These are phyloP conservation scores for Florisuga fusca DNA, from an alignment of 2,797 vertebrate genomes.

Conservation along the genomic window DNA sequence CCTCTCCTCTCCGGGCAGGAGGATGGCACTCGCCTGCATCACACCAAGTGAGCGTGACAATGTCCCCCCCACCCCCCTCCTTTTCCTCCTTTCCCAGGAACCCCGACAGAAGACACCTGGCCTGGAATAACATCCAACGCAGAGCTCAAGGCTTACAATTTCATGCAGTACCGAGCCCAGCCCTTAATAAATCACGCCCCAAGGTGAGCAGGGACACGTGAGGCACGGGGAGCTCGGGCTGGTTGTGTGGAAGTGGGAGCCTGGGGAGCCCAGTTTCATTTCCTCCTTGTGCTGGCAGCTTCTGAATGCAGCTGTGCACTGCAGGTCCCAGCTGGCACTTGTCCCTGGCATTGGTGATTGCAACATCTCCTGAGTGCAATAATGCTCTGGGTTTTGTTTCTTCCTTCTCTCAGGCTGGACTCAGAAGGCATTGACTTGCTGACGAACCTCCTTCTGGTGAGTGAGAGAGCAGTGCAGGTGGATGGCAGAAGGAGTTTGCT, in stretches of 20 bases:
- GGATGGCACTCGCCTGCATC: rapidly evolving
- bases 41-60: rapidly evolving
- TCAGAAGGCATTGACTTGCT: conserved; percentile 91
- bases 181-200: conserved; percentile 89
- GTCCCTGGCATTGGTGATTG: rapidly evolving
- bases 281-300: neutral
- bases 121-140: conserved; percentile 88
- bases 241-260: rapidly evolving
- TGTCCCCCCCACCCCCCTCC: no score
- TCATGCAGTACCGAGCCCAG: conserved; percentile 87
- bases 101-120: conserved; percentile 92
- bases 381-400: neutral
- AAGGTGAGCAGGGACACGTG: conserved; percentile 70
- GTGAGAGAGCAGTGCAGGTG: neutral
- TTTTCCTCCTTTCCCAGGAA: conserved; percentile 81
- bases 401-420: conserved; percentile 84
- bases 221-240: neutral
- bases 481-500: neutral
- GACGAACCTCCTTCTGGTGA: conserved; percentile 87
- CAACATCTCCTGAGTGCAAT: rapidly evolving
- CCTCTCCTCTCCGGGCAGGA: no score
- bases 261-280: no score
- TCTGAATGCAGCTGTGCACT: neutral
- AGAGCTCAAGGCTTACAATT: conserved; percentile 89
- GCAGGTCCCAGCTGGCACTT: neutral